Conservation (phyloP, 2,888 invertebrate genomes). For the Aporophyla nigra region DNA sequence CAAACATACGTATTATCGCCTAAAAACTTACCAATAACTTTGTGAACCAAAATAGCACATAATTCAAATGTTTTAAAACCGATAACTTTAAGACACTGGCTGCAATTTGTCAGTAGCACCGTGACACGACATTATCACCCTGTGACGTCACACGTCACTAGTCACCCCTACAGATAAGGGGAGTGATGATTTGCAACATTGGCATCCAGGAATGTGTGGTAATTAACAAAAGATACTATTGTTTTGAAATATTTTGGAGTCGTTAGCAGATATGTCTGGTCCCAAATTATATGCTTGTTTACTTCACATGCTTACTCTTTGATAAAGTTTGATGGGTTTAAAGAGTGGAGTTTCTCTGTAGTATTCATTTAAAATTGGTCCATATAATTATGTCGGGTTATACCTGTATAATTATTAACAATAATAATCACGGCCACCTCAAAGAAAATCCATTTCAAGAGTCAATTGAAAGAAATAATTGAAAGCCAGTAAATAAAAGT, state of each 20-base stretch:
- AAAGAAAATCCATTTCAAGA: slow-evolving; percentile 45
- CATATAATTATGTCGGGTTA: not conserved
- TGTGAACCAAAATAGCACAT: slow-evolving; percentile 38
- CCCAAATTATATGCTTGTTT: too few species aligned
- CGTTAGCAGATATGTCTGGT: slow-evolving; percentile 31
- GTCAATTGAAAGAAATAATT: slow-evolving; percentile 58
- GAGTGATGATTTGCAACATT: slow-evolving; percentile 73
- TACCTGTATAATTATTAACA: slow-evolving; percentile 6
- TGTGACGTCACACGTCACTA: slow-evolving; percentile 37
- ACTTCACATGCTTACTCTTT: not conserved
- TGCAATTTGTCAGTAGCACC: slow-evolving; percentile 54
- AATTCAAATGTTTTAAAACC: slow-evolving; percentile 37
- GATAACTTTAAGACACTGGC: slow-evolving; percentile 34
- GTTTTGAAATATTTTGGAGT: slow-evolving; percentile 46
- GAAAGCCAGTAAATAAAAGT: slow-evolving; percentile 59
- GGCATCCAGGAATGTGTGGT: slow-evolving; percentile 71
- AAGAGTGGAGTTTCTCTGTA: not conserved
- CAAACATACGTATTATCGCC: not conserved
- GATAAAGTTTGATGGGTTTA: not conserved
- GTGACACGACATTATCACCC: slow-evolving; percentile 33
- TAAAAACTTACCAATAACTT: slow-evolving; percentile 1
- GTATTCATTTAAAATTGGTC: slow-evolving; percentile 2
- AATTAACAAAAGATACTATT: slow-evolving; percentile 56
- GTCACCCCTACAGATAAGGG: slow-evolving; percentile 60
- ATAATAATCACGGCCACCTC: slow-evolving; percentile 21